Evolutionary conservation across 2,888 invertebrate species (phyloP), one percentile per base, ranked within the genome.

Genomic region (Standfussiana lucernea): DNA sequence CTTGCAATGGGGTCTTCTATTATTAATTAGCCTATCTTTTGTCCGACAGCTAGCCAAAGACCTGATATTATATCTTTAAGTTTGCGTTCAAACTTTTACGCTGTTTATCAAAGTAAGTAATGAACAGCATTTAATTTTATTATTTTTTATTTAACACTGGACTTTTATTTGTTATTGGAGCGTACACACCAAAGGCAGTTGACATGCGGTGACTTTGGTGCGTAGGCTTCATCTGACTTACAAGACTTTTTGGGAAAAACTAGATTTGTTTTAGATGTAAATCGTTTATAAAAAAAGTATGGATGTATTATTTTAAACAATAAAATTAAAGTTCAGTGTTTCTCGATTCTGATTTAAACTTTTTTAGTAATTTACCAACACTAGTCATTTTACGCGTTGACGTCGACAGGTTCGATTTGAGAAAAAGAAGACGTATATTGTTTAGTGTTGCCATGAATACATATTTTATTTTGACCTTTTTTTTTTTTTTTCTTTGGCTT

Each of bases 371-470:
- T 28, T 10, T 62, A 28, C 1, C 72, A 74, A 24, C 70, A 70
- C 73, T 74, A 70, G 21, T 45, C 28, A 11, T 28, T 37, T 10
- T 35, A 56, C 10, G 28, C 53, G 70, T 75, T 72, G 75, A 75
- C 75, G 73, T 72, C 75, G 72, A 72, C 73, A 75, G 75, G 11
- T 64, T 75, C 50, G 35, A 62, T 62, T 62, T n/a, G 61, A 50
- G 40, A 64, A n/a, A 61, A 28, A 32, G 32, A 61, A 37, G 62
- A 62, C 62, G 37, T 62, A 62, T 15, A n/a, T n/a, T 18, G 1
- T 40, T 40, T 4, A 64, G 64, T 64, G 40, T 40, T 64, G 64
- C 64, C n/a, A 64, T 64, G 35, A 40, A 28, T n/a, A 37, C 35
- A 64, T n/a, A n/a, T n/a, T n/a, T n/a, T n/a, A n/a, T n/a, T n/a